Conservation (phyloP, 2,113 vertebrate species). For the Hyperoodon ampullatus region DNA sequence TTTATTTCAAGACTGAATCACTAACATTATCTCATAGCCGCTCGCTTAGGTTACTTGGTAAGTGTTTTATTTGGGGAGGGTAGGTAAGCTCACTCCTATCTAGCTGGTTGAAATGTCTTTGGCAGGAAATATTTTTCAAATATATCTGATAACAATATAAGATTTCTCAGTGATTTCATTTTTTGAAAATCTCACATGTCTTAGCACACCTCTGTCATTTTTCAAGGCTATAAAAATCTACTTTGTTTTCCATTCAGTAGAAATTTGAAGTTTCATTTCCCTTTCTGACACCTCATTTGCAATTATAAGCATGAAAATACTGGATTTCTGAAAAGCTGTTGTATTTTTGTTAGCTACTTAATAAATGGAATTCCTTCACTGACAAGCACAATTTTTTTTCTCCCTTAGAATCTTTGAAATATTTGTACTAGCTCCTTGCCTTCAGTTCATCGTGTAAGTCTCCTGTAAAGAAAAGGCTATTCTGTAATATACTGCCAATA, state of each 20-base stretch:
- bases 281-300: conserved; percentile 59
- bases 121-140: conserved; percentile 35
- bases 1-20: neutral
- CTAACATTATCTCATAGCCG: neutral
- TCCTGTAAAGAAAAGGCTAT: neutral
- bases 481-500: neutral
- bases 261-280: conserved; percentile 62
- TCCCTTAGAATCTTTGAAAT: conserved; percentile 62
- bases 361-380: conserved; percentile 46
- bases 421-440: neutral
- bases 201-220: conserved; percentile 49
- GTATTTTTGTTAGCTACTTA: conserved; percentile 68
- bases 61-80: conserved; percentile 24
- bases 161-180: conserved; percentile 56
- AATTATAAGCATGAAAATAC: conserved; percentile 62
- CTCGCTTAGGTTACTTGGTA: neutral
- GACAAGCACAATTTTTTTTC: neutral
- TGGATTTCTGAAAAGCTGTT: conserved; percentile 51
- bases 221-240: conserved; percentile 55
- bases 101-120: conserved; percentile 39
- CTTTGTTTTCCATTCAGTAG: conserved; percentile 52
- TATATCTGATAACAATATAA: conserved; percentile 47
- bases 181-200: neutral
- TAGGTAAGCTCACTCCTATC: conserved; percentile 21
- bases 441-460: conserved; percentile 50